Evolutionary conservation across 2,888 invertebrate genomes (phyloP), one percentile per base, ranked within the genome.

Genomic region (Aphrophora alni): DNA sequence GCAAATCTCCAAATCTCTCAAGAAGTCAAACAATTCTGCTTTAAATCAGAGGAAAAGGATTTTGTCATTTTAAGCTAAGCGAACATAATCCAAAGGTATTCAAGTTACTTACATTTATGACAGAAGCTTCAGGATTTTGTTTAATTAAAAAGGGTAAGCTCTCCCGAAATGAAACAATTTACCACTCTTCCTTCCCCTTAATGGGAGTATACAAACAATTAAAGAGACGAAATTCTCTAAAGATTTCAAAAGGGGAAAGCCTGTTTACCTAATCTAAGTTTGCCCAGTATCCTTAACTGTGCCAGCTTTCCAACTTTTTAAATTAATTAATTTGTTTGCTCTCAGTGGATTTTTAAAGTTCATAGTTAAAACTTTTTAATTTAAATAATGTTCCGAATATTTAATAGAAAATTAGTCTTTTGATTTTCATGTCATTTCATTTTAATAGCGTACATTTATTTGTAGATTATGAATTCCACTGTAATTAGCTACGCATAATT

Each of bases 81-180:
- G 0, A 21, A 21, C 5, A 14, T 59, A 59, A 59, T 59, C 59
- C 59, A 21, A 59, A 59, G 59, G 59, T 21, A 59, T 59, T 59
- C 59, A 21, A 59, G 59, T 59, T 59, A 59, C 59, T 59, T 59
- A 59, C 59, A 59, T 59, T 59, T 59, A 59, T 59, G 59, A 59
- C 59, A 59, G 59, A 21, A 59, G 21, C 59, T 21, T 59, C 59
- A 59, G 59, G 59, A 59, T 59, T 59, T 59, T 59, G 59, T 59
- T 59, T 59, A 59, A 59, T 59, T 59, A 59, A 59, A 59, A 59
- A 59, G 59, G 59, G 59, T 59, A 59, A 21, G 59, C 59, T 59
- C 59, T 59, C 59, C 21, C n/a, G 59, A 59, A 59, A 59, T 59
- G 59, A 59, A 59, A 59, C 59, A 59, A 59, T 59, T 59, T 59